These are phyloP conservation scores for Huso huso DNA, from an alignment of 2,797 vertebrate genomes.

Conservation along the genomic window DNA sequence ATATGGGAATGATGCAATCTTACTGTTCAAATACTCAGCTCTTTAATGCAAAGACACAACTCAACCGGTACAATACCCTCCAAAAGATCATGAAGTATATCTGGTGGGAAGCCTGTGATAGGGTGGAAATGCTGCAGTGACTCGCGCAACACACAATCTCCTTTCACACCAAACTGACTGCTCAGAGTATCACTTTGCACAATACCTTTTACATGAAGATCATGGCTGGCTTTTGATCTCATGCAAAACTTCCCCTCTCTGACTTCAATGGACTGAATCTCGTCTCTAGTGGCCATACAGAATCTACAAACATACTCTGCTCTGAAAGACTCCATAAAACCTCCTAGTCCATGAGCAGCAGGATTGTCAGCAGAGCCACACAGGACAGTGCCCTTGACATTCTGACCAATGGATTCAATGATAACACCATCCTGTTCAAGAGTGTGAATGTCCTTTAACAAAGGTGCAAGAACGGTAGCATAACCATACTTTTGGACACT, in stretches of 20 bases:
- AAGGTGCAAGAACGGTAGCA: slow-evolving; percentile 14
- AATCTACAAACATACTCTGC: slow-evolving; percentile 25
- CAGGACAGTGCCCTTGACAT: slow-evolving; percentile 15
- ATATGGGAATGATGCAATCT: slow-evolving; percentile 22
- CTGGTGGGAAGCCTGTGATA: background rate
- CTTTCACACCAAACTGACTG: background rate
- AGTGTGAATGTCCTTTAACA: slow-evolving; percentile 18
- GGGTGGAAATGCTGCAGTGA: background rate
- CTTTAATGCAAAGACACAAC: background rate
- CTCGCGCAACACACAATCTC: background rate
- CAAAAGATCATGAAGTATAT: background rate
- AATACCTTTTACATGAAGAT: background rate
- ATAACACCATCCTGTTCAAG: slow-evolving; percentile 21
- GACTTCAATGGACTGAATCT: slow-evolving; percentile 4
- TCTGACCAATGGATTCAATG: slow-evolving; percentile 22
- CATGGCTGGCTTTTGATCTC: background rate
- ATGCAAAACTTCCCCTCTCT: background rate
- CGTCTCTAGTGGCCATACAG: slow-evolving; percentile 19
- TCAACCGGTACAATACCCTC: background rate
- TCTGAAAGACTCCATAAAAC: slow-evolving; percentile 18
- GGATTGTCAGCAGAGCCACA: slow-evolving; percentile 20
- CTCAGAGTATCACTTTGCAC: background rate
- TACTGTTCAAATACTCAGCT: slow-evolving; percentile 5
- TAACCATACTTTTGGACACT: slow-evolving; percentile 21
- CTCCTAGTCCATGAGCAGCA: slow-evolving; percentile 18